Percentiles rank a stretch among this genome's conserved stretches.
These are phyloP conservation scores for Homarus americanus DNA, from an alignment of 1,140 invertebrate genomes.

Conservation along the genomic window DNA sequence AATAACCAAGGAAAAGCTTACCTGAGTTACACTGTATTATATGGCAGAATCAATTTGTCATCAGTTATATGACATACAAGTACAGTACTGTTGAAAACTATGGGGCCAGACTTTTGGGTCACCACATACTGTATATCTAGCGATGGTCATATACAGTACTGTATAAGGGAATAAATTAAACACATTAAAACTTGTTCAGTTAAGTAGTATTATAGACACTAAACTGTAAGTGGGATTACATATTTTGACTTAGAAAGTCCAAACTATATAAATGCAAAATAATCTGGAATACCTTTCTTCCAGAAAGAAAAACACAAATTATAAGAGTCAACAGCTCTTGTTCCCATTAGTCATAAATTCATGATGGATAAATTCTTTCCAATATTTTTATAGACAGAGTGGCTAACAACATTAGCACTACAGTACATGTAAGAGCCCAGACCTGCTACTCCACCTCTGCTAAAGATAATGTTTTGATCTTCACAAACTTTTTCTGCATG, in stretches of 20 bases:
- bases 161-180: not conserved
- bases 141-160: too few species aligned
- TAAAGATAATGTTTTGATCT: not conserved
- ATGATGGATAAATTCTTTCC: not conserved
- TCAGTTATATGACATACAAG: too few species aligned
- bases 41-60: too few species aligned
- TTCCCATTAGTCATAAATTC: not conserved
- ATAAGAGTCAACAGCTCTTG: not conserved
- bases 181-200: not conserved
- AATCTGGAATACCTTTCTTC: not conserved
- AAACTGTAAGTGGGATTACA: not conserved
- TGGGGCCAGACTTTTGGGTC: too few species aligned
- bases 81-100: too few species aligned
- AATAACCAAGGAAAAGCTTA: too few species aligned
- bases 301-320: not conserved
- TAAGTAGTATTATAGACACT: not conserved
- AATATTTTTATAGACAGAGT: not conserved
- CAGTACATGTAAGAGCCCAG: too few species aligned
- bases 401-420: not conserved
- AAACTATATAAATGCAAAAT: slow-evolving; percentile 2
- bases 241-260: not conserved
- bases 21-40: too few species aligned
- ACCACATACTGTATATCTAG: too few species aligned
- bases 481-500: not conserved
- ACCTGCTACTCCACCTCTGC: not conserved